phyloP scores from a whole-genome alignment of 1,140 invertebrate genomes.

The Mactra quadrangularis region DNA sequence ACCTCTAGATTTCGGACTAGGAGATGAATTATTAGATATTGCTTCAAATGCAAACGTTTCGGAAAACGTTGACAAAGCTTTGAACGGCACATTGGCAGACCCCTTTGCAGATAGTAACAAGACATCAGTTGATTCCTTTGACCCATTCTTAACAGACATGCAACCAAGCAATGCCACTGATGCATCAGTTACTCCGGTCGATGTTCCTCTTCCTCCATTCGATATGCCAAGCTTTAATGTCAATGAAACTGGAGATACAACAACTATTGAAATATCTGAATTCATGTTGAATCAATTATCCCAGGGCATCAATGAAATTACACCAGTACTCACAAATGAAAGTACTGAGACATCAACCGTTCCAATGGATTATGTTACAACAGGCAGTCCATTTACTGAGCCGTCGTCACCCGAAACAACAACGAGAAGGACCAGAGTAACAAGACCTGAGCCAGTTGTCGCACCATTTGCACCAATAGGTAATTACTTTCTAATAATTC shows the following conservation, averaged over 20 bases:
- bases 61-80: neutral
- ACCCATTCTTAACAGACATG: neutral
- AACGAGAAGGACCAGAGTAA: neutral
- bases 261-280: constrained; percentile 43
- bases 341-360: neutral
- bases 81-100: neutral
- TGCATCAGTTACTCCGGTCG: neutral
- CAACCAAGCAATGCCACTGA: neutral
- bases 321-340: neutral
- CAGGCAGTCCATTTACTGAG: neutral
- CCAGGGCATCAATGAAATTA: neutral
- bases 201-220: constrained; percentile 25
- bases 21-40: neutral
- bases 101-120: neutral
- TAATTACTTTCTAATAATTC: neutral
- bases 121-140: neutral
- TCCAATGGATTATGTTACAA: neutral
- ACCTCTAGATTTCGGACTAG: neutral
- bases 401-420: neutral
- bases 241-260: constrained; percentile 6
- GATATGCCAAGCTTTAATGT: constrained; percentile 8
- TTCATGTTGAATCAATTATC: neutral
- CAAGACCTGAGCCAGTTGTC: neutral
- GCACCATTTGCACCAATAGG: neutral
- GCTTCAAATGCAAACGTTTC: neutral